Percentiles rank a stretch among this genome's conserved stretches.
Conservation (phyloP, 2,888 invertebrate species). For the Spilosoma lubricipeda region DNA sequence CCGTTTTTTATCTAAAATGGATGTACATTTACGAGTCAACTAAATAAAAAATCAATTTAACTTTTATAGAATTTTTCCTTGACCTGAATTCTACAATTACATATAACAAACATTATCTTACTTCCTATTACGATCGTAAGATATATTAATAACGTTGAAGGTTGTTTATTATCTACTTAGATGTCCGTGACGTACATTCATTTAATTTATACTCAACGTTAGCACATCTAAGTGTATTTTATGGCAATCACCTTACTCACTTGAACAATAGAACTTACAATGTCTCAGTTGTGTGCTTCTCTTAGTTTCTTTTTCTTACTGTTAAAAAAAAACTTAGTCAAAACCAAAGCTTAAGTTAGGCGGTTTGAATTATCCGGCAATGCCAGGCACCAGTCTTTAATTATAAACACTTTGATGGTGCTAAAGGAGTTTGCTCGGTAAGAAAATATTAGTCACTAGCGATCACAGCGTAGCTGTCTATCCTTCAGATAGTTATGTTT, state of each 20-base stretch:
- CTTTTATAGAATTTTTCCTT: conserved; percentile 55
- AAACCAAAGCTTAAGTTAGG: too few relatives aligned
- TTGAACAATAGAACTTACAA: background rate
- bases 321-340: too few relatives aligned
- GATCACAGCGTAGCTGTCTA: too few relatives aligned
- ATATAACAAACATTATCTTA: conserved; percentile 55
- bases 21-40: conserved; percentile 12
- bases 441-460: too few relatives aligned
- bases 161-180: conserved; percentile 46
- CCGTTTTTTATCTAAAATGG: background rate
- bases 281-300: background rate
- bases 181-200: conserved; percentile 17
- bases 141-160: conserved; percentile 51
- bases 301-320: background rate
- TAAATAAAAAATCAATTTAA: conserved; percentile 22
- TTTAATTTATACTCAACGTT: background rate
- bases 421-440: too few relatives aligned
- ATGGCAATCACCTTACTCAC: background rate
- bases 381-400: too few relatives aligned
- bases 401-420: too few relatives aligned
- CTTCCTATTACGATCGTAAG: conserved; percentile 58
- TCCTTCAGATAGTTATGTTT: too few relatives aligned
- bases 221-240: background rate
- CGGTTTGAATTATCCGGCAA: too few relatives aligned
- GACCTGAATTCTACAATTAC: conserved; percentile 60